Evolutionary conservation across 1,140 invertebrate genomes (phyloP), one percentile per base, ranked within the genome.

Genomic region (Propsilocerus akamusi): DNA sequence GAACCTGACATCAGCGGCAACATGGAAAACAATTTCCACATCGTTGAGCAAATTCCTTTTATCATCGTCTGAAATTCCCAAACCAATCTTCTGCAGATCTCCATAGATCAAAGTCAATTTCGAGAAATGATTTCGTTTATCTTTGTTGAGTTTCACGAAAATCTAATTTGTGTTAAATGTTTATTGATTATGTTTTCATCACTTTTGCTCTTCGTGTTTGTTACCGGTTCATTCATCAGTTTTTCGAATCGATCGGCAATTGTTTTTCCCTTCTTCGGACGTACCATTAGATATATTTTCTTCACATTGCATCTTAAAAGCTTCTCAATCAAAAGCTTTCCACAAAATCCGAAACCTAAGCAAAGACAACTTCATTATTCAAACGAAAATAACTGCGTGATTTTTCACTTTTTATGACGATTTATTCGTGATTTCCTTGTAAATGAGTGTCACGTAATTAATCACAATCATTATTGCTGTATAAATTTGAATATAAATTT

Each of bases 1-100:
- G n/a, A n/a, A n/a, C 53, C 79, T 75, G 1, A 91, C 73, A n/a
- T 83, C 86, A 0, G 87, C 87, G 0, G 87, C 87, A 1, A 72
- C 78, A 56, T 91, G 85, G 58, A 90, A 83, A 1, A 91, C 74
- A 17, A 87, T 63, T 26, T 73, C 46, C 5, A 83, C 70, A 46
- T 73, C 67, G 5, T 73, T 60, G 2, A 62, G 57, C 1, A 86
- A 58, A 3, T 67, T 58, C 26, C 70, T 53, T 26, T 66, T 55
- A 61, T 82, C 75, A 12, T 61, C 57, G 5, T 68, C 57, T 25
- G 59, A 68, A 5, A 86, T 59, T 2, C 80, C 83, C 3, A 86
- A 59, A 22, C 72, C 67, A 50, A 55, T 50, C 14, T 55, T 25
- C 6, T 22, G 10, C n/a, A 49, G 26, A 49, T 67, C 59, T 7